Conservation (phyloP, 2,797 vertebrate species). For the Salarias fasciatus region DNA sequence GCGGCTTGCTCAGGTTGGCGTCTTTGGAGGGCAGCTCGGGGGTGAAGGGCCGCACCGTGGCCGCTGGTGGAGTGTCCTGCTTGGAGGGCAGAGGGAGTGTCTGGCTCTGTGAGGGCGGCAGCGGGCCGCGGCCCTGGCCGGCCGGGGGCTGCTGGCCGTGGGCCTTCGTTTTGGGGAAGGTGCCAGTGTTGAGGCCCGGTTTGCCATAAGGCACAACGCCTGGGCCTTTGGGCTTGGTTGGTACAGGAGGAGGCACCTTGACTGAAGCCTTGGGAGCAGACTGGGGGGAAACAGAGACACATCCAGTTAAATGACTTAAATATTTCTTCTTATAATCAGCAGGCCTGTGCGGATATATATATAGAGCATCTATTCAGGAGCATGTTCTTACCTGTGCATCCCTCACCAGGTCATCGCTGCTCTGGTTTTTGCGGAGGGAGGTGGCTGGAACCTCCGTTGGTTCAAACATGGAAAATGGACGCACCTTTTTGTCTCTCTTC, state of each 20-base stretch:
- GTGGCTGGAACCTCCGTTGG: conserved; percentile 82
- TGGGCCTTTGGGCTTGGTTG: conserved; percentile 95
- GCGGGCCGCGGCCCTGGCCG: conserved; percentile 70
- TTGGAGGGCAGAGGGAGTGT: conserved; percentile 86
- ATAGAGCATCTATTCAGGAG: neutral
- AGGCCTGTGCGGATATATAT: neutral
- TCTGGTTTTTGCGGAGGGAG: conserved; percentile 93
- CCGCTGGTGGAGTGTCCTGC: conserved; percentile 91
- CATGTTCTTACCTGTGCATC: conserved; percentile 88
- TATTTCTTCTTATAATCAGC: neutral
- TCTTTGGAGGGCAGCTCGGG: conserved; percentile 92
- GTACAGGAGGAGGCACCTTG: conserved; percentile 97
- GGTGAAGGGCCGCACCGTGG: conserved; percentile 93
- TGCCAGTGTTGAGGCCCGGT: conserved; percentile 72
- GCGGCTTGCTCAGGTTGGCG: conserved; percentile 86
- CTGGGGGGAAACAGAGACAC: conserved; percentile 68
- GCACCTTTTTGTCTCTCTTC: conserved; percentile 89
- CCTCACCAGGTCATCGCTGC: conserved; percentile 93
- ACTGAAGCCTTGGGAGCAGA: conserved; percentile 82
- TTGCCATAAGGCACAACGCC: conserved; percentile 83
- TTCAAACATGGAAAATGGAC: conserved; percentile 96
- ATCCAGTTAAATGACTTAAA: conserved; percentile 16
- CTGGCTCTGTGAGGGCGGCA: conserved; percentile 78
- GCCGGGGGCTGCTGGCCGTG: conserved; percentile 75
- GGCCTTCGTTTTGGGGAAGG: conserved; percentile 86